Conservation (phyloP, 2,113 vertebrate genomes). For the Carassius carassius region DNA sequence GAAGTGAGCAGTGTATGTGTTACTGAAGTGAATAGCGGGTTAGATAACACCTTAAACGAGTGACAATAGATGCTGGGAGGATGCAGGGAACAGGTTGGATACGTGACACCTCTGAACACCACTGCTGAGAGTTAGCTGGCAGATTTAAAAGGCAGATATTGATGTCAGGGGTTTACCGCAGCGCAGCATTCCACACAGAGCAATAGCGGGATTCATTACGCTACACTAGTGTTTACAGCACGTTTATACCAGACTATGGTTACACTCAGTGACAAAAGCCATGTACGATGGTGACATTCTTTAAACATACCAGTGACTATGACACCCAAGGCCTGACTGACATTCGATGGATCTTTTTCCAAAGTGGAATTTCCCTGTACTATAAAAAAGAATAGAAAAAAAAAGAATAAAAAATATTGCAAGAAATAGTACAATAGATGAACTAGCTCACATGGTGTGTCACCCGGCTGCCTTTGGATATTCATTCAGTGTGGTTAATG, state of each 20-base stretch:
- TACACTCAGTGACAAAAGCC: conserved; percentile 64
- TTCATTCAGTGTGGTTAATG: too few species aligned
- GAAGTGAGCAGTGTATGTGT: conserved; percentile 38
- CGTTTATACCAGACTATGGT: conserved; percentile 60
- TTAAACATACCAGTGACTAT: conserved; percentile 65
- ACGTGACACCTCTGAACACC: conserved; percentile 55
- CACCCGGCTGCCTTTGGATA: neutral
- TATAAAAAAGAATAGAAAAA: conserved; percentile 35
- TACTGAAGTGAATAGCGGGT: conserved; percentile 38
- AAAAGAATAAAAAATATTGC: neutral
- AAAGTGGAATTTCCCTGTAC: conserved; percentile 69
- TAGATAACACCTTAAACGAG: conserved; percentile 53
- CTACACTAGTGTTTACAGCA: conserved; percentile 52
- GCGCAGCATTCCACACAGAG: conserved; percentile 54
- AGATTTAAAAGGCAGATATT: conserved; percentile 60
- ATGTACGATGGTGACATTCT: conserved; percentile 67
- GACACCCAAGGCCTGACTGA: conserved; percentile 59
- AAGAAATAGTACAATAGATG: neutral
- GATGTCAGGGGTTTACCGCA: conserved; percentile 58
- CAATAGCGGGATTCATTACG: conserved; percentile 60
- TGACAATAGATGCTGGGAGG: conserved; percentile 51
- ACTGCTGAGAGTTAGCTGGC: conserved; percentile 47
- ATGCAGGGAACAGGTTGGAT: conserved; percentile 18
- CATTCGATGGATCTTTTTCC: conserved; percentile 62
- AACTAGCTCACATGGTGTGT: neutral